Evolutionary conservation across 2,888 invertebrate species (phyloP).

Genomic region (Ophioninae sp.): DNA sequence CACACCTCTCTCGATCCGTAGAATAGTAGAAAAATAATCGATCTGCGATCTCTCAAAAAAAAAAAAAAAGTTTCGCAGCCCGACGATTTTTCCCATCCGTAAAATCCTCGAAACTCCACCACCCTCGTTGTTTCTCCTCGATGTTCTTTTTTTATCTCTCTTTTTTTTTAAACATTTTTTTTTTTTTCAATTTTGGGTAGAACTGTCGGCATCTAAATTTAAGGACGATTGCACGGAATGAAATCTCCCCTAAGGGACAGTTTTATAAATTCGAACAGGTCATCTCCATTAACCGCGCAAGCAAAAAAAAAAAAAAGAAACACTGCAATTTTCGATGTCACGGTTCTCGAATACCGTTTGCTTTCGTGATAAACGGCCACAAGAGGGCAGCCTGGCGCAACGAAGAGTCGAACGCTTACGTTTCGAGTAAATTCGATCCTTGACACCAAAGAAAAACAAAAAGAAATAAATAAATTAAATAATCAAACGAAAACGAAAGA

Average conservation of each 20-base stretch:
- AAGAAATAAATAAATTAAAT: not conserved
- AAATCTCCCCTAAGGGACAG: constrained; percentile 80
- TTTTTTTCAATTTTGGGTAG: constrained; percentile 68
- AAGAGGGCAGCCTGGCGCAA: constrained; percentile 57
- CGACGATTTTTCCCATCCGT: constrained; percentile 29
- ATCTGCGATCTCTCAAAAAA: not conserved
- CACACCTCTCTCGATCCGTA: constrained; percentile 23
- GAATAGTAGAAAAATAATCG: constrained; percentile 37
- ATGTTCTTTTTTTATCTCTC: constrained; percentile 59
- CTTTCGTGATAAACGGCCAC: constrained; percentile 68
- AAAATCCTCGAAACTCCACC: not conserved
- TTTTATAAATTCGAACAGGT: constrained; percentile 70
- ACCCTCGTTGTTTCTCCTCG: constrained; percentile 56
- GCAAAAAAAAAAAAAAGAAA: constrained; percentile 32
- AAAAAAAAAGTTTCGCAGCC: constrained; percentile 5
- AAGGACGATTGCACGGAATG: constrained; percentile 76
- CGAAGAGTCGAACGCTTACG: not conserved
- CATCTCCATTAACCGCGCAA: constrained; percentile 67
- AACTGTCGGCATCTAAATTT: constrained; percentile 78
- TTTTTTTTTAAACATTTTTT: constrained; percentile 38
- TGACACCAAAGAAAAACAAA: constrained; percentile 15
- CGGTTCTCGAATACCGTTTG: constrained; percentile 66
- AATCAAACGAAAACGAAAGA: too few relatives aligned
- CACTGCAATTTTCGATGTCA: constrained; percentile 68
- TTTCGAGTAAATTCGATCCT: constrained; percentile 4